Conservation (phyloP, 2,888 invertebrate genomes). For the Trachelus stipa region DNA sequence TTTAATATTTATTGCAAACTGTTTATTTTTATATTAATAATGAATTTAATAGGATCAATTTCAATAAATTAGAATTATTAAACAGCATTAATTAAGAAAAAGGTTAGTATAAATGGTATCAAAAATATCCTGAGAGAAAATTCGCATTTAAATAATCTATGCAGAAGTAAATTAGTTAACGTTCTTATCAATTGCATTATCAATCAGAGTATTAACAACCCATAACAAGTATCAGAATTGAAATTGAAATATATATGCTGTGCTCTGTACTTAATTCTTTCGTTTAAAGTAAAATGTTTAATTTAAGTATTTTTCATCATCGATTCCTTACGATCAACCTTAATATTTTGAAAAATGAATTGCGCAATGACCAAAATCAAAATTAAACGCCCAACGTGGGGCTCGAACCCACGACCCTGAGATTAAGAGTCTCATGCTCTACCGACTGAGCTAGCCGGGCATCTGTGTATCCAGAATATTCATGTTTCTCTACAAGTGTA, state of each 20-base stretch:
- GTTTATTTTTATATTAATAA: not conserved
- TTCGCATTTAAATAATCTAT: not conserved
- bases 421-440: constrained; percentile 63
- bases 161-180: not conserved
- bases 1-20: not conserved
- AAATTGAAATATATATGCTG: not conserved
- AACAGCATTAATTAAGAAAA: too few relatives aligned
- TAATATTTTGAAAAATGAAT: not conserved
- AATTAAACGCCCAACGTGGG: constrained; percentile 53
- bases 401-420: constrained; percentile 63
- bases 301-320: not conserved
- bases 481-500: not conserved
- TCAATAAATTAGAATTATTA: not conserved
- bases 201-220: not conserved
- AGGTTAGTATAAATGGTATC: not conserved
- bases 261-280: not conserved
- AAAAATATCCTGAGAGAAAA: not conserved
- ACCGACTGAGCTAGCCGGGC: constrained; percentile 58
- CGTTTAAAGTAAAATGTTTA: not conserved
- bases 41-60: not conserved
- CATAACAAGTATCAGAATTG: not conserved
- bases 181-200: not conserved
- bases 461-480: not conserved
- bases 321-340: not conserved
- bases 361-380: not conserved